Evolutionary conservation across 2,113 vertebrate genomes (phyloP), one percentile per base, ranked within the genome.

Genomic region (Aphelocoma coerulescens): DNA sequence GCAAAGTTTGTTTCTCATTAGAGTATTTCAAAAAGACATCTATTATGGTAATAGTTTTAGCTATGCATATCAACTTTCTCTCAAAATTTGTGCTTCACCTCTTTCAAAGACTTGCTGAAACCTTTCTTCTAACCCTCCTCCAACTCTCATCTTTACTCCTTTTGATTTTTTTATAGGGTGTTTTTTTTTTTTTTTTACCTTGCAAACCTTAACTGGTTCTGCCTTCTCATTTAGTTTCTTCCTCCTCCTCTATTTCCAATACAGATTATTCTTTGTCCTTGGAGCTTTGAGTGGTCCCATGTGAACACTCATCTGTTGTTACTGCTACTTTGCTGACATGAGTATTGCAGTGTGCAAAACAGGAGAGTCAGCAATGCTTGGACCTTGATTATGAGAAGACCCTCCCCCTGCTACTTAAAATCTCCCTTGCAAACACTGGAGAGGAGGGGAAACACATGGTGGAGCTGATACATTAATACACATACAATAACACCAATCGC

Each of bases 151-250:
- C 63, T 85, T 66, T 82, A 48, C 8, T 85, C 16, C 20, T 83
- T 94, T 58, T 86, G 43, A 66, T 68, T 89, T 94, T 52, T 89
- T 87, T 12, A 30, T 62, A 67, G 59, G 32, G 8, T 49, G 26
- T 49, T 7, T 3, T 82, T 75, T 80, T 33, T 37, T 63, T 78
- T 67, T 62, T 67, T 87, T 68, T 12, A 8, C 5, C 39, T 91
- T 89, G 75, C 35, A 91, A 90, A 81, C 32, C 41, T 91, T 95
- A 93, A 93, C 93, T 92, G 66, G 68, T 67, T 91, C 95, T 91
- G 93, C 93, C 95, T 92, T 84, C 83, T 96, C 73, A 51, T 93
- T 96, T 96, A 95, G 44, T 96, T 93, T 93, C 65, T 96, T 96
- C 72, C 93, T 97, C 95, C 95, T 93, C 73, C 76, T 95, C 88